Evolutionary conservation across 2,888 invertebrate species (phyloP).

Genomic region (Lithophane socia): DNA sequence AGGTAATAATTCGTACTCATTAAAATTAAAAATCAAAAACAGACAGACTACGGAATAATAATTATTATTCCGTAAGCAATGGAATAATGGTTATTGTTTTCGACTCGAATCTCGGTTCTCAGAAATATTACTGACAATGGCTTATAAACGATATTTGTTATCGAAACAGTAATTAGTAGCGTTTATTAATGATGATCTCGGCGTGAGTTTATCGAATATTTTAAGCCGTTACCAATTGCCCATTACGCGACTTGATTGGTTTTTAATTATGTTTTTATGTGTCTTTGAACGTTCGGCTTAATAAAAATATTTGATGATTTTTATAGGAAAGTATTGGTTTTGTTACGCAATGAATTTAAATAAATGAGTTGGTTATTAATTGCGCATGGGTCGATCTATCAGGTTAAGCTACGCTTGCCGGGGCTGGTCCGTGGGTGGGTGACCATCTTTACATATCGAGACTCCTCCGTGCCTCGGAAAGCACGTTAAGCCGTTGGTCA

Average conservation of each 20-base stretch:
- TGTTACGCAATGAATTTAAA: background rate
- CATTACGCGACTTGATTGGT: conserved; percentile 53
- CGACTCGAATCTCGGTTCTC: background rate
- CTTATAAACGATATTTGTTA: conserved; percentile 20
- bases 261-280: conserved; percentile 51
- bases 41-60: no score
- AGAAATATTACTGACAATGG: conserved; percentile 12
- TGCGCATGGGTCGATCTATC: no score
- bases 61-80: background rate
- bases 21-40: no score
- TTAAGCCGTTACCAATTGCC: conserved; percentile 36
- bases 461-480: no score
- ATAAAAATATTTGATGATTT: background rate
- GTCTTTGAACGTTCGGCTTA: conserved; percentile 9
- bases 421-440: no score
- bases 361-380: background rate
- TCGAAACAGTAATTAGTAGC: conserved; percentile 44
- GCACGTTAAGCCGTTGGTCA: no score
- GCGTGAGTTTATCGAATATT: conserved; percentile 36
- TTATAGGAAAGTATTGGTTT: background rate
- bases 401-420: no score
- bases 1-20: no score
- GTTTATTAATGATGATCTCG: conserved; percentile 36
- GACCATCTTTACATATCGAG: no score
- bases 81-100: background rate